phyloP scores from a whole-genome alignment of 2,888 invertebrate species.

The Griposia aprilina region DNA sequence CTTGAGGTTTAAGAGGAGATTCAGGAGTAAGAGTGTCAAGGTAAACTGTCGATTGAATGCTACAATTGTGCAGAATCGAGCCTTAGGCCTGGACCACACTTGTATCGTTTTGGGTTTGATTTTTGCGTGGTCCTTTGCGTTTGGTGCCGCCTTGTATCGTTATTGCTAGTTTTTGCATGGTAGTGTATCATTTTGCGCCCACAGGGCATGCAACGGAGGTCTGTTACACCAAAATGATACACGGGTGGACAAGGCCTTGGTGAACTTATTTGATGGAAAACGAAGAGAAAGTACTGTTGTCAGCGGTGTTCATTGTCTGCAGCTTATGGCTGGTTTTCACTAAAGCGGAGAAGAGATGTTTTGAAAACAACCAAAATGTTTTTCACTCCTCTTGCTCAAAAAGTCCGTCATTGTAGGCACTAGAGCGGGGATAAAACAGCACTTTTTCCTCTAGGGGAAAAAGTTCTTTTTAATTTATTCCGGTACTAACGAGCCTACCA shows the following conservation, averaged over 20 bases:
- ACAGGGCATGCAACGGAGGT: neutral
- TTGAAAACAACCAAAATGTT: neutral
- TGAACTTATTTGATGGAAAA: neutral
- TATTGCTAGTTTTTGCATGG: neutral
- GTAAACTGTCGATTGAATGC: neutral
- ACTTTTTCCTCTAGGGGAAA: too few species aligned
- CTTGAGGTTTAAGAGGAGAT: neutral
- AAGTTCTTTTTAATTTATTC: too few species aligned
- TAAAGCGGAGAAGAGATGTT: neutral
- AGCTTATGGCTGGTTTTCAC: neutral
- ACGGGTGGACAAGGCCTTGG: neutral
- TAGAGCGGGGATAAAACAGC: too few species aligned
- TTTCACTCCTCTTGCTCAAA: too few species aligned
- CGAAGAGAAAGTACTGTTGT: neutral
- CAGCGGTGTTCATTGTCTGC: neutral
- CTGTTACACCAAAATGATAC: neutral
- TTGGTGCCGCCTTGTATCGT: neutral
- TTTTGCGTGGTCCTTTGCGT: too few species aligned
- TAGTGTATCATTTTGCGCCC: neutral
- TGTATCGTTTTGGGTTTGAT: neutral
- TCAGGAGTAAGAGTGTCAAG: neutral
- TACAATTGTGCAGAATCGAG: neutral
- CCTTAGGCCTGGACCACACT: neutral
- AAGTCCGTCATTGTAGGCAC: too few species aligned
- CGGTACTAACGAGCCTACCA: too few species aligned